Evolutionary conservation across 2,113 vertebrate species (phyloP).

Genomic region (Tiliqua scincoides): DNA sequence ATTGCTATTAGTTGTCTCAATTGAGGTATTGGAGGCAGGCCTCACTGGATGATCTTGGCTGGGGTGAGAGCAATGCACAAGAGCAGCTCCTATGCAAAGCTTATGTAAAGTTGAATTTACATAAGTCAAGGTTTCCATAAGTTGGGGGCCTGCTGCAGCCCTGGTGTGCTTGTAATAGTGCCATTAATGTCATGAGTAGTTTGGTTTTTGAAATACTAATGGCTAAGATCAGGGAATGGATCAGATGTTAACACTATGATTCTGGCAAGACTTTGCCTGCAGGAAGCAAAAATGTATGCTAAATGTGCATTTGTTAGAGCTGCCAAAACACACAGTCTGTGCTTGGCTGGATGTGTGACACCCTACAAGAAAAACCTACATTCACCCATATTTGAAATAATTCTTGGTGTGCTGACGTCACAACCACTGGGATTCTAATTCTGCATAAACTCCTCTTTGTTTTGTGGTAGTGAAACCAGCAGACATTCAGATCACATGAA

Average conservation of each 20-base stretch:
- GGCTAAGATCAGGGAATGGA: neutral
- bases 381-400: neutral
- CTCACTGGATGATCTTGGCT: too few species aligned
- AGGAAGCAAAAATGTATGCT: neutral
- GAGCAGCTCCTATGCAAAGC: too few species aligned
- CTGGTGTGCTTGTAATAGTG: too few species aligned
- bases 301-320: neutral
- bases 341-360: neutral
- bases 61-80: too few species aligned
- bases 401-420: neutral
- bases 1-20: too few species aligned
- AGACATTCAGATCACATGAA: neutral
- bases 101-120: too few species aligned
- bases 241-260: neutral
- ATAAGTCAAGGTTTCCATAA: too few species aligned
- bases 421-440: neutral
- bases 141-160: too few species aligned
- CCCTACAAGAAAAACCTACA: neutral
- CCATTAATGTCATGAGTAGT: too few species aligned
- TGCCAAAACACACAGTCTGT: neutral
- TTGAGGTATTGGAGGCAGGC: too few species aligned
- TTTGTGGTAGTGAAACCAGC: neutral
- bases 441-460: neutral
- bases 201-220: neutral
- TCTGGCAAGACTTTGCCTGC: neutral